Conservation (phyloP, 2,113 vertebrate genomes). For the Connochaetes taurinus region DNA sequence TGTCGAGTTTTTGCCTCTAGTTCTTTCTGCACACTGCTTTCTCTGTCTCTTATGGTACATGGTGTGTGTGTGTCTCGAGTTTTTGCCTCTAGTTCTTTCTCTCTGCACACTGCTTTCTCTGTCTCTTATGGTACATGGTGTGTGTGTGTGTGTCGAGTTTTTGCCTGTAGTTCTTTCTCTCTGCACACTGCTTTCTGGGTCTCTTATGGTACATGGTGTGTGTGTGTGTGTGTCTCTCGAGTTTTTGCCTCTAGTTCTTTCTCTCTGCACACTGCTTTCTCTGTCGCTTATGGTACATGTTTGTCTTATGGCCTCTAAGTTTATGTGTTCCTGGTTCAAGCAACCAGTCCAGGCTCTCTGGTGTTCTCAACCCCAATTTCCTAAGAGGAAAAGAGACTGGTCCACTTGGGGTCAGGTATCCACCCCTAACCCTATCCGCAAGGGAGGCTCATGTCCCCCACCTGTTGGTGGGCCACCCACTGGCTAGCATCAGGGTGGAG, state of each 20-base stretch:
- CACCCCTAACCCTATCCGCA: background rate
- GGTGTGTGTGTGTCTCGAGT: too few species aligned
- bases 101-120: too few species aligned
- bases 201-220: too few species aligned
- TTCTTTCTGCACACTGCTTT: too few species aligned
- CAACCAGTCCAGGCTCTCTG: background rate
- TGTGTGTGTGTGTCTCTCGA: background rate
- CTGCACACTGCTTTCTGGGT: too few species aligned
- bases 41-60: too few species aligned
- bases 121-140: too few species aligned
- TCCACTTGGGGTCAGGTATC: background rate
- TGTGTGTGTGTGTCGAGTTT: too few species aligned
- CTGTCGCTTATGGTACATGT: background rate
- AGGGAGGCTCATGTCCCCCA: background rate
- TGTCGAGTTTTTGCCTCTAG: too few species aligned
- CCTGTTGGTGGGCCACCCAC: background rate
- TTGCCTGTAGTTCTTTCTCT: too few species aligned
- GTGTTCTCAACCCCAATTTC: background rate
- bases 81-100: too few species aligned
- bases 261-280: background rate
- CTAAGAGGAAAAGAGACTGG: background rate
- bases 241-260: background rate
- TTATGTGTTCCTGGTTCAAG: background rate
- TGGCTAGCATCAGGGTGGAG: background rate
- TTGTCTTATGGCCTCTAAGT: background rate